Percentiles rank a stretch among this genome's conserved stretches.
Conservation (phyloP, 2,888 invertebrate genomes). For the Epiblema foenella region DNA sequence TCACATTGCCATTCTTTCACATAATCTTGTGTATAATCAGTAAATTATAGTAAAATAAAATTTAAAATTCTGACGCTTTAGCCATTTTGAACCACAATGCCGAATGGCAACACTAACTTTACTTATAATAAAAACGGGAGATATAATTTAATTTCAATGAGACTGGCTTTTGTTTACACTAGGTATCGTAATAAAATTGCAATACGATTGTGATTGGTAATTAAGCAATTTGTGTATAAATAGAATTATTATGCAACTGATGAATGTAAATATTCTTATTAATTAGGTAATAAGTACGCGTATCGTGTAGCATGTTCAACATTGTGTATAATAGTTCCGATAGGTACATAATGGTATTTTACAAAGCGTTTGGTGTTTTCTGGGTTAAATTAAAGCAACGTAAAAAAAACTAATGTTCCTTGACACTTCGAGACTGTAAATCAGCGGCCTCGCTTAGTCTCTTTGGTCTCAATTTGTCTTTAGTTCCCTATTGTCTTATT, state of each 20-base stretch:
- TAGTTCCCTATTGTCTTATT: too few relatives aligned
- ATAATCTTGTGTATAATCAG: conserved; percentile 47
- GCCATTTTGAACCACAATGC: background rate
- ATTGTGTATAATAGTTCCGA: too few relatives aligned
- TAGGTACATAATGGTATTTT: too few relatives aligned
- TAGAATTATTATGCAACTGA: background rate
- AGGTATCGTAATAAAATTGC: background rate
- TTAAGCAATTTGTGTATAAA: conserved; percentile 3
- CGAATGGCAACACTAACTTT: background rate
- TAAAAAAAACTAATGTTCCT: too few relatives aligned
- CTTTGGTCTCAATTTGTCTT: too few relatives aligned
- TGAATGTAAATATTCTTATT: background rate
- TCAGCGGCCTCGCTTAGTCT: too few relatives aligned
- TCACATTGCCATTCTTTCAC: conserved; percentile 56
- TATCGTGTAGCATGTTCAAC: background rate
- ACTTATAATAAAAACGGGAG: background rate
- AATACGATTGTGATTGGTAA: background rate
- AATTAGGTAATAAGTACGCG: background rate
- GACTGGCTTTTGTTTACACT: background rate
- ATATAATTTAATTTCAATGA: background rate
- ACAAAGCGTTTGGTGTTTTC: too few relatives aligned
- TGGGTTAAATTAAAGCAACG: too few relatives aligned
- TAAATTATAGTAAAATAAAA: conserved; percentile 20
- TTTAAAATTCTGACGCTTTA: background rate
- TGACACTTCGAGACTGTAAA: too few relatives aligned